Conservation (phyloP, 2,797 vertebrate genomes). For the Thunnus albacares region DNA sequence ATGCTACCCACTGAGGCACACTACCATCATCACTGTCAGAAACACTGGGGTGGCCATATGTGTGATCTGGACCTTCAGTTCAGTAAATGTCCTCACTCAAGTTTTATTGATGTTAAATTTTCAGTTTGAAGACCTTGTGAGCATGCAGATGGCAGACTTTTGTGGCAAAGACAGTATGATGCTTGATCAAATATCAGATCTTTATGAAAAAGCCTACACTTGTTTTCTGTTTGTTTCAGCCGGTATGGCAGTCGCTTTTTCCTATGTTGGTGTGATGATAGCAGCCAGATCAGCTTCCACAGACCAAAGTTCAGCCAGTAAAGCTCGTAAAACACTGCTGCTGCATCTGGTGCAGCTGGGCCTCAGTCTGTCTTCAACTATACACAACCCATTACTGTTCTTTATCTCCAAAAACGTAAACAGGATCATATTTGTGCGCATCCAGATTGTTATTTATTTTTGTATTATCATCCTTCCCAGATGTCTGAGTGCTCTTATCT, state of each 20-base stretch:
- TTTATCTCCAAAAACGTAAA: too few relatives aligned
- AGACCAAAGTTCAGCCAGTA: conserved; percentile 41
- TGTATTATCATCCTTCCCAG: conserved; percentile 53
- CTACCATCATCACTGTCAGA: conserved; percentile 65
- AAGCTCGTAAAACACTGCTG: conserved; percentile 60
- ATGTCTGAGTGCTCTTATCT: conserved; percentile 71
- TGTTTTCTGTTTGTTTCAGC: conserved; percentile 43
- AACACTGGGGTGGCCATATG: conserved; percentile 55
- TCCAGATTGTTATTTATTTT: conserved; percentile 46
- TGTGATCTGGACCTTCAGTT: conserved; percentile 65
- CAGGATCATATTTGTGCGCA: not conserved
- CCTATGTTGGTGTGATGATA: conserved; percentile 58
- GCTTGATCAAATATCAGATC: not conserved
- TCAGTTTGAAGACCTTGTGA: conserved; percentile 4
- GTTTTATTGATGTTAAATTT: conserved; percentile 17
- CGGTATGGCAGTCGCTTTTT: conserved; percentile 5
- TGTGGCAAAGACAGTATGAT: conserved; percentile 1
- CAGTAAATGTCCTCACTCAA: conserved; percentile 32
- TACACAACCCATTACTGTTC: not conserved
- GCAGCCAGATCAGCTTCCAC: conserved; percentile 63
- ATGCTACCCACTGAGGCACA: conserved; percentile 76
- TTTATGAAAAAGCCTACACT: conserved; percentile 13
- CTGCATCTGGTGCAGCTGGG: conserved; percentile 68
- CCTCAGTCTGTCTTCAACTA: conserved; percentile 40
- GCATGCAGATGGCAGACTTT: conserved; percentile 21